Evolutionary conservation across 2,113 vertebrate species (phyloP).

Genomic region (Neogobius melanostomus): DNA sequence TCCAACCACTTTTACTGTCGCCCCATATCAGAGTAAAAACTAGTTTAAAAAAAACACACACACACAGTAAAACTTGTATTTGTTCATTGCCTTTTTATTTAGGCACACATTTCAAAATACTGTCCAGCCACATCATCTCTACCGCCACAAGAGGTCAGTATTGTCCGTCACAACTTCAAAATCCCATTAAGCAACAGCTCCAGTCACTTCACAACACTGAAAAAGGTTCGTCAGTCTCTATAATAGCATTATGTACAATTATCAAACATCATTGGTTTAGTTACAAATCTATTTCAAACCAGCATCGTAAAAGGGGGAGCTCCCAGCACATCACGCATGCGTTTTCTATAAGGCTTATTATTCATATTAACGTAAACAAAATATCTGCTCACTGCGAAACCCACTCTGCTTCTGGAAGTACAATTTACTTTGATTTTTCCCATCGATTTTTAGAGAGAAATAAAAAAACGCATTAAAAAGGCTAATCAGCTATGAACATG

Average conservation of each 20-base stretch:
- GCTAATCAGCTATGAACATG: too few species aligned
- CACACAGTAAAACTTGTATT: constrained; percentile 8
- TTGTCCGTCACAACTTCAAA: not conserved
- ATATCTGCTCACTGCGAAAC: too few species aligned
- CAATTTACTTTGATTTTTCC: too few species aligned
- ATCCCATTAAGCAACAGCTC: not conserved
- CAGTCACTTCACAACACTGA: constrained; percentile 21
- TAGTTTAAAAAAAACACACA: not conserved
- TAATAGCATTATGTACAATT: constrained; percentile 28
- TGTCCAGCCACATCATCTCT: constrained; percentile 36
- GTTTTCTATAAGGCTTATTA: constrained; percentile 29
- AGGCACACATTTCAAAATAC: constrained; percentile 39
- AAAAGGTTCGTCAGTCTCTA: constrained; percentile 12
- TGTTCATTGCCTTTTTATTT: constrained; percentile 40
- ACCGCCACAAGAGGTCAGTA: constrained; percentile 38
- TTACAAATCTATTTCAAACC: not conserved
- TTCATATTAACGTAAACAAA: constrained; percentile 6
- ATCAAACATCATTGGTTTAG: constrained; percentile 14
- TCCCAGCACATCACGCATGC: constrained; percentile 47
- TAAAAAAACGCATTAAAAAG: too few species aligned
- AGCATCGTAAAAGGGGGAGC: constrained; percentile 22
- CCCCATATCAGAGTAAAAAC: not conserved
- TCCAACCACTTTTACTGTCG: too few species aligned
- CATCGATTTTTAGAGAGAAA: too few species aligned
- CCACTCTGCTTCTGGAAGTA: too few species aligned